phyloP scores from a whole-genome alignment of 2,113 vertebrate species.

The Malurus alboscapulatus region DNA sequence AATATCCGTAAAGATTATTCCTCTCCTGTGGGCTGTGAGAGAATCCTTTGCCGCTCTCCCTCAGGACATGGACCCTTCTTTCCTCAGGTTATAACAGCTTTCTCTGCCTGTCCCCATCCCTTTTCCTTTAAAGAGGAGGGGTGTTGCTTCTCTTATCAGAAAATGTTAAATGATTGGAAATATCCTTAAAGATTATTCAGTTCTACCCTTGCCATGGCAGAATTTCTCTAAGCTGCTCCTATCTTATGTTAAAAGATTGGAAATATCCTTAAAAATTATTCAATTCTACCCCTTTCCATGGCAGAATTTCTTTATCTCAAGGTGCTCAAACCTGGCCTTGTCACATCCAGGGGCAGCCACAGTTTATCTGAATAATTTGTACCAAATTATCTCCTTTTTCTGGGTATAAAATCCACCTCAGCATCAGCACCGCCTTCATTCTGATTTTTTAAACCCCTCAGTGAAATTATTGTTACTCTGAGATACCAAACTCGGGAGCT shows the following conservation, averaged over 20 bases:
- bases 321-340: neutral
- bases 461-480: neutral
- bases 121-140: fast-evolving
- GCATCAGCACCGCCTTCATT: neutral
- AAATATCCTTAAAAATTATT: too few species aligned
- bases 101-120: neutral
- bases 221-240: too few species aligned
- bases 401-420: fast-evolving
- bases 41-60: neutral
- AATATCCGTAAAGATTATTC: too few species aligned
- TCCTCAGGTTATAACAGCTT: fast-evolving
- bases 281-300: too few species aligned
- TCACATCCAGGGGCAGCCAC: neutral
- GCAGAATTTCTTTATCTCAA: too few species aligned
- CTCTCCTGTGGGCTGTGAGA: too few species aligned
- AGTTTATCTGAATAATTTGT: neutral
- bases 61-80: fast-evolving
- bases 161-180: neutral
- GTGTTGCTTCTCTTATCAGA: fast-evolving
- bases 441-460: neutral
- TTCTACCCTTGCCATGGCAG: too few species aligned
- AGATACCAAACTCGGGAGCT: fast-evolving
- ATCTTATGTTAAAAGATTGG: too few species aligned
- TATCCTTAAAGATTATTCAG: too few species aligned
- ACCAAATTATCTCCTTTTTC: fast-evolving